Base-by-base conservation (phyloP, 1,140 invertebrate genomes). In the Bathynomus jamesi region DNA sequence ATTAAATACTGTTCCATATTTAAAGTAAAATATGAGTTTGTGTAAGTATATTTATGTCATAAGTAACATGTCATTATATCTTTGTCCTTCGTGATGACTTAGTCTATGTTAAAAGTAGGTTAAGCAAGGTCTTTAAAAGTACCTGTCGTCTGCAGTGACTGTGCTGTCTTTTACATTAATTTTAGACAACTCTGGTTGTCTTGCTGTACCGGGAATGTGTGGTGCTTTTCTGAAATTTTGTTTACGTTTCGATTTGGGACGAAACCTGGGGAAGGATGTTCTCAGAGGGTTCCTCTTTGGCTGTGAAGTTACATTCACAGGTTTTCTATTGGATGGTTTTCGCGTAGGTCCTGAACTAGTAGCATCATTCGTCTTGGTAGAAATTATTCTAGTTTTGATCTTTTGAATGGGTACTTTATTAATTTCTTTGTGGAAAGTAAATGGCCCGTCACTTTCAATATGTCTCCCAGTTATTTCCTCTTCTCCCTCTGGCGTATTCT, bases 111-210 rank as follows among this genome's bases (percentile, higher is more conserved):
- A 53, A 53, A 21, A 53, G 40, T 53, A 53, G 5, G 40, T 53
- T 53, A 2, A 17, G 40, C n/a, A n/a, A n/a, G n/a, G n/a, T n/a
- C n/a, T n/a, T n/a, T 17, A 53, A 17, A 53, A 53, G 40, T 53
- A 53, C 40, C 40, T 53, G 40, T 53, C 40, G 40, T 53, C 40
- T 17, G 2, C 11, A n/a, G n/a, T n/a, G n/a, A n/a, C n/a, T n/a
- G n/a, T n/a, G n/a, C n/a, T n/a, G n/a, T n/a, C n/a, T 53, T 53
- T 53, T 53, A 53, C 66, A 62, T 71, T 65, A 69, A 76, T 66
- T 73, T 68, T 53, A 2, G 75, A 76, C 4, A 76, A 61, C 32
- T 76, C 75, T 17, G 75, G 72, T 30, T 76, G 72, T 28, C 62
- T 31, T 4, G 66, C 75, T 21, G 75, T 76, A 27, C 72, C 75